phyloP scores from a whole-genome alignment of 2,888 invertebrate species.

The Pecten maximus region DNA sequence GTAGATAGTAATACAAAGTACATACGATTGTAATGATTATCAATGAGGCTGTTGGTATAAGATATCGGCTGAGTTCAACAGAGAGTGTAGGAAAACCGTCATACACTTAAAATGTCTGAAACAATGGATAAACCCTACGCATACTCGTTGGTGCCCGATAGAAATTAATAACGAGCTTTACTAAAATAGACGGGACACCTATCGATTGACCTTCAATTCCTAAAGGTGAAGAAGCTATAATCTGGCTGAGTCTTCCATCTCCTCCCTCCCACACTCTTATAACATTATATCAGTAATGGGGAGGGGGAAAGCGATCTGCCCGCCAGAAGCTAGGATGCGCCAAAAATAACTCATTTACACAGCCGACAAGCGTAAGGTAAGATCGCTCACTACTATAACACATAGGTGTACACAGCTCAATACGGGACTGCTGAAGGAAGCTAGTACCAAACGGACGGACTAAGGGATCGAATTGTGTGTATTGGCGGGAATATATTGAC shows the following conservation, averaged over 20 bases:
- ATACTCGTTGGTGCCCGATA: background rate
- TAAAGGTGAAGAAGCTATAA: background rate
- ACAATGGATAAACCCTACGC: background rate
- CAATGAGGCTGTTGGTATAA: no score
- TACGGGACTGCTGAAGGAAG: background rate
- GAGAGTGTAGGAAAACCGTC: no score
- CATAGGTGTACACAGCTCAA: background rate
- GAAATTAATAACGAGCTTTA: background rate
- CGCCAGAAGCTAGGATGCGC: background rate
- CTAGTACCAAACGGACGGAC: background rate
- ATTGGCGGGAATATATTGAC: background rate
- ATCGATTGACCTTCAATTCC: background rate
- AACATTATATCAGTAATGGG: background rate
- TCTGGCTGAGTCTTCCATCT: background rate
- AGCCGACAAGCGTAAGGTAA: background rate
- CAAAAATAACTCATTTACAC: constrained; percentile 19
- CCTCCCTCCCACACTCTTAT: background rate
- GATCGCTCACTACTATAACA: background rate
- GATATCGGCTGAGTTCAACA: no score
- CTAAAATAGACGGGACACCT: background rate
- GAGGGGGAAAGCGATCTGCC: background rate
- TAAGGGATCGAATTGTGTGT: background rate
- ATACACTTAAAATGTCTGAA: no score
- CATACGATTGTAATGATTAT: no score
- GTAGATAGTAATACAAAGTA: no score